Evolutionary conservation across 2,113 vertebrate genomes (phyloP).

Genomic region (Gorsachius goisagi): DNA sequence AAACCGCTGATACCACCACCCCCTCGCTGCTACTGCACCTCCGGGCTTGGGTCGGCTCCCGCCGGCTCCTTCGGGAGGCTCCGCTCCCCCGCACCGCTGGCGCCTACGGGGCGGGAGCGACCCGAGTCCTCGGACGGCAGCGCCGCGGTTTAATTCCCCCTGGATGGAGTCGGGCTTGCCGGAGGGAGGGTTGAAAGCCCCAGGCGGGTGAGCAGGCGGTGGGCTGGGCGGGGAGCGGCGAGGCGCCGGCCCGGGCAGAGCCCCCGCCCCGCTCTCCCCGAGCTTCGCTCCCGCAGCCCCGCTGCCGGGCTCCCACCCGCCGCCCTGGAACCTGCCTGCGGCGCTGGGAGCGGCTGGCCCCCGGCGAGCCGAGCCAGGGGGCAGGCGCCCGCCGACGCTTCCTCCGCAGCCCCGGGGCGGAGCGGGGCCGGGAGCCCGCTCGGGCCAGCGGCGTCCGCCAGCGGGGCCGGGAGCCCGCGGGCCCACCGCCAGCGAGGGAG

Average conservation of each 20-base stretch:
- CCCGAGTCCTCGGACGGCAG: not conserved
- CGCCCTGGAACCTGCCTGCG: not conserved
- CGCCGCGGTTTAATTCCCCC: too few relatives aligned
- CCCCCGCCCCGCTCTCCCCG: not conserved
- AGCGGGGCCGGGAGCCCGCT: not conserved
- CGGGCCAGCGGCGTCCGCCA: not conserved
- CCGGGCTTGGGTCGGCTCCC: not conserved
- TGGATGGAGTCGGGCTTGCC: rapidly evolving
- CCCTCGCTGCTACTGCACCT: not conserved
- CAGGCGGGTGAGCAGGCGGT: not conserved
- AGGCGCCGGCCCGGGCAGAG: not conserved
- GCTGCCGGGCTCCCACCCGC: not conserved
- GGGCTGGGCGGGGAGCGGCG: not conserved
- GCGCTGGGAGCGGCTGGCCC: too few relatives aligned
- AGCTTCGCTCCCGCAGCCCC: not conserved
- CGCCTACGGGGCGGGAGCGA: not conserved
- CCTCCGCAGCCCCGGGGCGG: not conserved
- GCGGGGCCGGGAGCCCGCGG: not conserved
- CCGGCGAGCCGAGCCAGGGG: not conserved
- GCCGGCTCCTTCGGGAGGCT: not conserved
- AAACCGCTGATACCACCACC: rapidly evolving
- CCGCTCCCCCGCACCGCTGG: not conserved
- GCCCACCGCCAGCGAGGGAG: not conserved
- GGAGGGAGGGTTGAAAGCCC: rapidly evolving
- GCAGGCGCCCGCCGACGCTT: not conserved